Evolutionary conservation across 2,888 invertebrate species (phyloP), one percentile per base, ranked within the genome.

Genomic region (Lapara coniferarum): DNA sequence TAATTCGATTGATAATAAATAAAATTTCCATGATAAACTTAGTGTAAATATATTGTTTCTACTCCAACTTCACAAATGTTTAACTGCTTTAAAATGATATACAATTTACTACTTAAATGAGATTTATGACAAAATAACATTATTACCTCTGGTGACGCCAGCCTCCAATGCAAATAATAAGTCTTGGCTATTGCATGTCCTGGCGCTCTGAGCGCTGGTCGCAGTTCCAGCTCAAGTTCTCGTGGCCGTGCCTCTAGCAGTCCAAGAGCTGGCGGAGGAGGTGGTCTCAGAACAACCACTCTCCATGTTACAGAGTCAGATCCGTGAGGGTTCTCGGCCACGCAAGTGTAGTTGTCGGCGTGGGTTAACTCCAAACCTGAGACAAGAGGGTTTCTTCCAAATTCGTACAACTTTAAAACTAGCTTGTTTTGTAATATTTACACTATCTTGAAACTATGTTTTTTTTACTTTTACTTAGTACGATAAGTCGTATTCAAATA

Each of bases 291-390:
- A 0, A 98, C 97, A 73, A 96, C 94, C 57, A 98, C 94, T 37
- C 96, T 95, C 93, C 97, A 97, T 19, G 96, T 96, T 67, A 97
- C 96, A 66, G 97, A 96, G 86, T 98, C 98, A 66, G 96, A 96
- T 0, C 98, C 98, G 81, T 97, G 97, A 58, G 96, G 95, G 88
- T 98, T 98, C 81, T 96, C 96, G 51, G 96, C 96, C 51, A 96
- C 95, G 81, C 97, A 97, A 6, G 96, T 96, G 86, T 97, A 97
- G 91, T 97, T 97, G 77, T 97, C 97, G 68, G 96, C 96, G 68
- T 97, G 94, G 49, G 96, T 95, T 70, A 95, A 89, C 81, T 97
- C 97, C 73, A 96, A 89, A 79, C 95, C 96, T 96, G 83, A 19
- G 46, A 49, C 0, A 13, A 46, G 8, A 12, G n/a, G 16, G 16